Conservation (phyloP, 2,888 invertebrate genomes). For the Drosophila colorata region DNA sequence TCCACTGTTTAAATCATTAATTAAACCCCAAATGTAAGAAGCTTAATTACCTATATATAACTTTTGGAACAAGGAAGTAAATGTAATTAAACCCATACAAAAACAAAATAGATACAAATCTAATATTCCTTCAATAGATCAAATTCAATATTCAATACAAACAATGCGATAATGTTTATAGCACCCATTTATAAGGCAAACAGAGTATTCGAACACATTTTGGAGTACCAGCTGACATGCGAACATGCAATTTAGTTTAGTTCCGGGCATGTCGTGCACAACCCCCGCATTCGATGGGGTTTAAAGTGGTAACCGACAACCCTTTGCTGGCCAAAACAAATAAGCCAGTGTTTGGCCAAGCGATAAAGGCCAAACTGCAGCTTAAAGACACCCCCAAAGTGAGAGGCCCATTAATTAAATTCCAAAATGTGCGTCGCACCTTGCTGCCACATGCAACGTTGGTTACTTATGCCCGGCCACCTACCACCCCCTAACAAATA, state of each 20-base stretch:
- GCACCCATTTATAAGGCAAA: slow-evolving; percentile 13
- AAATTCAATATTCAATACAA: slow-evolving; percentile 2
- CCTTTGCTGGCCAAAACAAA: slow-evolving; percentile 63
- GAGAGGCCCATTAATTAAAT: slow-evolving; percentile 64
- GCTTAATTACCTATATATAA: too few relatives aligned
- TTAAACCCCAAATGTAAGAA: too few relatives aligned
- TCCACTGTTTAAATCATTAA: too few relatives aligned
- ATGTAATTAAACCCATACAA: not conserved
- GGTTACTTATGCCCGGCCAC: slow-evolving; percentile 5
- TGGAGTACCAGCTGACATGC: slow-evolving; percentile 61
- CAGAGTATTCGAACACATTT: slow-evolving; percentile 32
- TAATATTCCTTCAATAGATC: not conserved
- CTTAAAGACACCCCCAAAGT: slow-evolving; percentile 37
- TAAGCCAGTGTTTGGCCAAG: slow-evolving; percentile 51
- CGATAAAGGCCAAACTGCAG: slow-evolving; percentile 56
- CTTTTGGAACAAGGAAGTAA: too few relatives aligned
- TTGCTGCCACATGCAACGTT: slow-evolving; percentile 41
- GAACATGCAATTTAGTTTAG: slow-evolving; percentile 61
- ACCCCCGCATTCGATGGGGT: slow-evolving; percentile 28
- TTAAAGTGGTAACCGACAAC: slow-evolving; percentile 59
- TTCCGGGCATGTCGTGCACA: slow-evolving; percentile 31
- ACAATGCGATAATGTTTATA: slow-evolving; percentile 21
- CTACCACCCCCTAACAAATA: not conserved
- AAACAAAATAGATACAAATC: not conserved
- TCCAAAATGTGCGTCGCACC: slow-evolving; percentile 59